Evolutionary conservation across 2,888 invertebrate species (phyloP).

Genomic region (Hydriomena furcata): DNA sequence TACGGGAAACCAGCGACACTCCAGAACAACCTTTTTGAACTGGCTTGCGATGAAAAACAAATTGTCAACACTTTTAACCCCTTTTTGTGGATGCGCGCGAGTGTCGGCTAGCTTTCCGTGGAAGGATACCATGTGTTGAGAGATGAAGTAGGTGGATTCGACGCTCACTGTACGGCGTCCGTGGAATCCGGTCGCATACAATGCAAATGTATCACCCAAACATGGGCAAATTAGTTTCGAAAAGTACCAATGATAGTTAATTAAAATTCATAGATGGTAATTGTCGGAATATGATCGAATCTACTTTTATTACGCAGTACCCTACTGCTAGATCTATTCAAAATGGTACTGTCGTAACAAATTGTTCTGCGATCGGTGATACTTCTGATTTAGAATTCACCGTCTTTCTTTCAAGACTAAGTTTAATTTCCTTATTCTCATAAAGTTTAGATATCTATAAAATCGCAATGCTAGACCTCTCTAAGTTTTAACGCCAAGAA

Average conservation of each 20-base stretch:
- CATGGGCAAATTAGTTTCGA: not conserved
- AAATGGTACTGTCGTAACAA: slow-evolving; percentile 14
- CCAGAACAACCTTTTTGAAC: not conserved
- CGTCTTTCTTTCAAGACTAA: not conserved
- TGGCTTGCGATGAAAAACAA: slow-evolving; percentile 1
- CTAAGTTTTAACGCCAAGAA: not conserved
- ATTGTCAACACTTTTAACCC: slow-evolving; percentile 7
- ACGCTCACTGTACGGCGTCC: slow-evolving; percentile 25
- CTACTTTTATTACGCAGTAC: slow-evolving; percentile 13
- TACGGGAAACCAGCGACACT: slow-evolving; percentile 64
- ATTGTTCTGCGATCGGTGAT: slow-evolving; percentile 11
- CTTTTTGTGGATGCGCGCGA: slow-evolving; percentile 24
- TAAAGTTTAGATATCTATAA: too few relatives aligned
- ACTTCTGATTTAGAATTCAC: slow-evolving; percentile 10
- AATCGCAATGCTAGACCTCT: too few relatives aligned
- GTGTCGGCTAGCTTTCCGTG: slow-evolving; percentile 35
- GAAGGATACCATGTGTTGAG: slow-evolving; percentile 35
- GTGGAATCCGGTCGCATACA: slow-evolving; percentile 21
- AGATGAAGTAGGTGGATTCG: slow-evolving; percentile 32
- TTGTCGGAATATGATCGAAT: not conserved
- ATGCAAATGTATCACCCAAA: not conserved
- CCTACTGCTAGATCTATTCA: slow-evolving; percentile 17
- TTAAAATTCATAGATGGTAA: not conserved
- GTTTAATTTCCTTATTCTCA: too few relatives aligned
- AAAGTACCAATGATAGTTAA: not conserved